Evolutionary conservation across 2,888 invertebrate genomes (phyloP).

Genomic region (Geophilus truncorum): DNA sequence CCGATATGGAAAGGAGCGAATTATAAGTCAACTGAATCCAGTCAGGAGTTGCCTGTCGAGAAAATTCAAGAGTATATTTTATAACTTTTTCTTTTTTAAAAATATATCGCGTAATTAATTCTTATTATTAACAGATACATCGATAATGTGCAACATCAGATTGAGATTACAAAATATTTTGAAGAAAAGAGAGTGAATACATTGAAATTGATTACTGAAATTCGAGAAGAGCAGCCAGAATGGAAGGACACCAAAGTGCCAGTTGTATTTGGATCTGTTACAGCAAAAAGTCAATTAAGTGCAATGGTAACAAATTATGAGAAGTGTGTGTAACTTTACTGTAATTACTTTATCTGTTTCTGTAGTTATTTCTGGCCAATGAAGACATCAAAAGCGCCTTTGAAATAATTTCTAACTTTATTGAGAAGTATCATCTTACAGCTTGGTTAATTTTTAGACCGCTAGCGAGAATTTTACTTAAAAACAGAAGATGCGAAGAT

Average conservation of each 20-base stretch:
- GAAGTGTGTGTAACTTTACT: not conserved
- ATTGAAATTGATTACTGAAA: constrained; percentile 39
- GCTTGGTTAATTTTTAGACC: not conserved
- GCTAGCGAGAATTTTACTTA: not conserved
- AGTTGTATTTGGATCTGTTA: constrained; percentile 37
- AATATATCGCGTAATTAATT: too few species aligned
- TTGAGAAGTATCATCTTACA: constrained; percentile 39
- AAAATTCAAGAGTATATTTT: not conserved
- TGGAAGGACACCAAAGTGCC: constrained; percentile 22
- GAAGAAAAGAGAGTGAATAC: constrained; percentile 47
- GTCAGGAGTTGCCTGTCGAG: not conserved
- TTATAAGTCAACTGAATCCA: constrained; percentile 25
- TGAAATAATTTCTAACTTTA: constrained; percentile 45
- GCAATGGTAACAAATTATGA: constrained; percentile 33
- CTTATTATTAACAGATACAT: constrained; percentile 70
- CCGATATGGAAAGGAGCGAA: constrained; percentile 40
- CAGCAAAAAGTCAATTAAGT: constrained; percentile 34
- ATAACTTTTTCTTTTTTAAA: too few species aligned
- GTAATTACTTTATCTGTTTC: constrained; percentile 23
- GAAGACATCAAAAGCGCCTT: constrained; percentile 45
- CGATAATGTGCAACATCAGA: constrained; percentile 71
- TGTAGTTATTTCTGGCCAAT: constrained; percentile 45
- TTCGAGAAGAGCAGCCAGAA: not conserved
- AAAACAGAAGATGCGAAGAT: not conserved
- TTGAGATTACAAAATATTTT: constrained; percentile 70